Evolutionary conservation across 2,113 vertebrate species (phyloP), one percentile per base, ranked within the genome.

Genomic region (Sinocyclocheilus rhinocerous): DNA sequence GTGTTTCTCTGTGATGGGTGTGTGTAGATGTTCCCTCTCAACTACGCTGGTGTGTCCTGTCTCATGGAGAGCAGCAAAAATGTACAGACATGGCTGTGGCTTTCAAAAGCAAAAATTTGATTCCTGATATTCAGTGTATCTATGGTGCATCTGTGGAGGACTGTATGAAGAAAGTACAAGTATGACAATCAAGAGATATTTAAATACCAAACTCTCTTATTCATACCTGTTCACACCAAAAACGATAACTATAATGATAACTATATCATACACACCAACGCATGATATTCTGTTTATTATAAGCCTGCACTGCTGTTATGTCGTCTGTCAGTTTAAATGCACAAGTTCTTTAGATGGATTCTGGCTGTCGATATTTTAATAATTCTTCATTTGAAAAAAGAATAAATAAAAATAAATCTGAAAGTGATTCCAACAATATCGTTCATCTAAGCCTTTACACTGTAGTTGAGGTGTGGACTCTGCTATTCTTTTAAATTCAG

Each of bases 21-120:
- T 86, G 15, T 50, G 12, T 33, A 97, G 97, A 94, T 0, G 52
- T 97, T 52, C 96, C 96, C 50, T 87, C 89, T 76, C 91, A 77
- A 78, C 86, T 99, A 84, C 95, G 94, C 42, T 99, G 98, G 98
- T 99, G 98, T 57, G 96, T 97, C 91, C 76, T 97, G 85, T 96
- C 96, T 36, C 86, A 89, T 0, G 91, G 93, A 0, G 98, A 99
- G 94, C 95, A 97, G 89, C 92, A 93, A 89, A 99, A 99, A 89
- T 99, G 98, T 79, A 91, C 85, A 0, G 95, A 94, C 88, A 99
- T 99, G 98, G 94, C 93, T 0, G 0, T 24, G 4, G 95, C 95
- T 75, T 98, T 99, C 84, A 86, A 83, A 29, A 87, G 75, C 3
- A 94, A 95, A 91, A 79, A 83, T 52, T 90, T 99, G 87, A 93